Percentiles rank a stretch among this genome's conserved stretches.
These are phyloP conservation scores for Galbula dea DNA, from an alignment of 2,113 vertebrate species.

Conservation along the genomic window DNA sequence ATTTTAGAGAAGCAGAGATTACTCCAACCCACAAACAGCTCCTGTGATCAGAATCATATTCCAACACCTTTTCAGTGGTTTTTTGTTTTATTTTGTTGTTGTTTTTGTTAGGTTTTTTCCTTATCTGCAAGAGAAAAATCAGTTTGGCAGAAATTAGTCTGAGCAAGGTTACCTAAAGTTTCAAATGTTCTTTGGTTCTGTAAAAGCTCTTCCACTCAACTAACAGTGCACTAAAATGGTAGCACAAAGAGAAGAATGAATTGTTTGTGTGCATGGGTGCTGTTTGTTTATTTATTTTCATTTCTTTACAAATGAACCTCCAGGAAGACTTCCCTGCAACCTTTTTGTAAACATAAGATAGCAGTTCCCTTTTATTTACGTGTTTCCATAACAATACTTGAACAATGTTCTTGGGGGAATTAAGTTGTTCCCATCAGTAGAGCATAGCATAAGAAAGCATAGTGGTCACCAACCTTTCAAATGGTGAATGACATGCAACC, in stretches of 20 bases:
- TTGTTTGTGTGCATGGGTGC: fast-evolving
- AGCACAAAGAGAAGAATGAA: background rate
- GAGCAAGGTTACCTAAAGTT: background rate
- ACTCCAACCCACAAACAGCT: background rate
- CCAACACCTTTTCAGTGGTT: background rate
- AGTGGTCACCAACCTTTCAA: background rate
- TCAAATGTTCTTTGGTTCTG: background rate
- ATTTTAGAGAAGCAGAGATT: background rate
- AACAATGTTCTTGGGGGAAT: background rate
- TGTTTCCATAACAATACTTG: background rate
- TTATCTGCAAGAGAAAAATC: background rate
- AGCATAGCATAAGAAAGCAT: background rate
- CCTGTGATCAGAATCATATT: background rate
- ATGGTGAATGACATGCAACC: background rate
- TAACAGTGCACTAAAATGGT: background rate
- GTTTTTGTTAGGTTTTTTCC: too few species aligned
- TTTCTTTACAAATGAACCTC: background rate
- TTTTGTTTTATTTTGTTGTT: background rate
- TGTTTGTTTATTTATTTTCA: background rate
- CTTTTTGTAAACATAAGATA: background rate
- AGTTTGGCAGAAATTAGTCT: background rate
- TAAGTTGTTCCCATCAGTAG: background rate
- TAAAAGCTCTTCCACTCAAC: background rate
- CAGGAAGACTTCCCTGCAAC: background rate
- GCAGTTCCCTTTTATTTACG: background rate